A percentile compares a stretch with the other conserved stretches of the same genome.
phyloP scores from a whole-genome alignment of 2,113 vertebrate species.

The Phalacrocorax aristotelis region DNA sequence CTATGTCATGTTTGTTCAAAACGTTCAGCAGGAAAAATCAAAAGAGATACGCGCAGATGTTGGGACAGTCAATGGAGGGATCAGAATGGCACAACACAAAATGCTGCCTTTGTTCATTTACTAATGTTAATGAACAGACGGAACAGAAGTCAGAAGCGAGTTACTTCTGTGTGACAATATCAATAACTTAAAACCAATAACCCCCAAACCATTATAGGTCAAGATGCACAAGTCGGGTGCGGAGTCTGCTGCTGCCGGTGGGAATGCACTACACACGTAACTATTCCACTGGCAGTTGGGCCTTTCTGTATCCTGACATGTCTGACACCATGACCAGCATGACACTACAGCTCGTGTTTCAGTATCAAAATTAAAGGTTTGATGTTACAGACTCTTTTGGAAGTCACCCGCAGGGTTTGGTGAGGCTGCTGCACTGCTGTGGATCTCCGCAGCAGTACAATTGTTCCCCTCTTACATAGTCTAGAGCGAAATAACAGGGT shows the following conservation, averaged over 20 bases:
- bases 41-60: neutral
- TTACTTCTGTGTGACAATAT: neutral
- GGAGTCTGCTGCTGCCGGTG: neutral
- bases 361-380: neutral
- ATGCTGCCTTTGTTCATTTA: neutral
- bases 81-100: neutral
- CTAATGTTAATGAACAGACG: neutral
- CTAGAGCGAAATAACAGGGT: neutral
- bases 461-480: neutral
- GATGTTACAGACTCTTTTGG: neutral
- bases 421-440: neutral
- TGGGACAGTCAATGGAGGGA: neutral
- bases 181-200: neutral
- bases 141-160: neutral
- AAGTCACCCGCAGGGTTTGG: neutral
- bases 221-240: neutral
- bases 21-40: neutral
- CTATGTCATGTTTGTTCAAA: neutral
- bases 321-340: neutral
- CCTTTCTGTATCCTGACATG: neutral
- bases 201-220: neutral
- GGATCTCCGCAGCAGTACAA: neutral
- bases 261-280: fast-evolving
- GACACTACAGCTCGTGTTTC: neutral
- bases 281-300: neutral